Evolutionary conservation across 2,113 vertebrate species (phyloP).

Genomic region (Daboia siamensis): DNA sequence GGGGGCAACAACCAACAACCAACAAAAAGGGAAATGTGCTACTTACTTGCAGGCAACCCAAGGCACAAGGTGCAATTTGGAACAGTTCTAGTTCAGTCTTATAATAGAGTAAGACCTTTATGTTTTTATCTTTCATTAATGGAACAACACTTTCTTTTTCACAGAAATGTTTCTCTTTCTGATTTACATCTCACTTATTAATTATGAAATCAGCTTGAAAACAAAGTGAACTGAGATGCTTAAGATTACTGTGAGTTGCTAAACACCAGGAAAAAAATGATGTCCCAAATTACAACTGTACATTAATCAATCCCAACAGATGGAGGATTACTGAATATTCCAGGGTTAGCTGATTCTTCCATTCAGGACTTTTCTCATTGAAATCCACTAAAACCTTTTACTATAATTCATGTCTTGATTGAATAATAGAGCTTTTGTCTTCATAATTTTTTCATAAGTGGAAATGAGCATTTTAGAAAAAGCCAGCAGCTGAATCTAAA

Average conservation of each 20-base stretch:
- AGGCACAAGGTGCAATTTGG: background rate
- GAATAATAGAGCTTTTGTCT: background rate
- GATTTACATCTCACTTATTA: background rate
- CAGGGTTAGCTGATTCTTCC: background rate
- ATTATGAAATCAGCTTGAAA: background rate
- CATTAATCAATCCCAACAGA: slow-evolving; percentile 4
- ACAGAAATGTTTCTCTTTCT: background rate
- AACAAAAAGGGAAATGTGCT: background rate
- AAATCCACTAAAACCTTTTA: background rate
- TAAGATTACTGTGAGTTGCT: background rate
- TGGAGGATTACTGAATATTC: slow-evolving; percentile 15
- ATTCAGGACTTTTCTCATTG: slow-evolving; percentile 22
- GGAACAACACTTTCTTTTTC: background rate
- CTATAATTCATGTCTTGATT: background rate
- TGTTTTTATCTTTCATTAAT: background rate
- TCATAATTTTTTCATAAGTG: slow-evolving; percentile 11
- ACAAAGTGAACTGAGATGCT: background rate
- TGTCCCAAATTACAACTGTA: background rate
- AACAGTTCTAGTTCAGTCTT: background rate
- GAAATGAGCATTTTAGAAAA: slow-evolving; percentile 1
- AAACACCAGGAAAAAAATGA: background rate
- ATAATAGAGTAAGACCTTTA: background rate
- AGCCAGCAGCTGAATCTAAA: background rate
- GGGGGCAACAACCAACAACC: background rate
- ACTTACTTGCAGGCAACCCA: background rate